Conservation (phyloP, 1,140 invertebrate genomes). For the Diuraphis noxia region DNA sequence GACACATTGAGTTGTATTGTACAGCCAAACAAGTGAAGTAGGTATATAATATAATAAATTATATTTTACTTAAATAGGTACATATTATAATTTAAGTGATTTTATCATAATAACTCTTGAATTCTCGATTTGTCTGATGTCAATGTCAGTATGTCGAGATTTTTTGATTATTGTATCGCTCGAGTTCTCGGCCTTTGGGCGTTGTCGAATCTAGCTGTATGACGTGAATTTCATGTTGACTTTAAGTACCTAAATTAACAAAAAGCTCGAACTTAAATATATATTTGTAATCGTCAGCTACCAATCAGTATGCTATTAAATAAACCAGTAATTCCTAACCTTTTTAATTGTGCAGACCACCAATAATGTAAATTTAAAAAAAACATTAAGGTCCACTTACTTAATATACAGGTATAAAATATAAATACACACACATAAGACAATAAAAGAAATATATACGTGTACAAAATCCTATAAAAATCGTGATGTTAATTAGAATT, state of each 20-base stretch:
- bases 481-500: no score
- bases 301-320: background rate
- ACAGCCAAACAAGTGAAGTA: no score
- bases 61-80: background rate
- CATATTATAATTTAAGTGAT: background rate
- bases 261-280: background rate
- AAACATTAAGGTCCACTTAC: no score
- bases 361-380: no score
- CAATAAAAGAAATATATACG: no score
- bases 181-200: background rate
- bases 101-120: background rate
- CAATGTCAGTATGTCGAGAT: background rate
- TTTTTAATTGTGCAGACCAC: no score
- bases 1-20: background rate
- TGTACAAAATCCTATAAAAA: no score
- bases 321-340: no score
- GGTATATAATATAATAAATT: no score
- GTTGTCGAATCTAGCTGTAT: background rate
- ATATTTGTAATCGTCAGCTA: background rate
- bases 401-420: no score
- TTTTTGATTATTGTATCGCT: background rate
- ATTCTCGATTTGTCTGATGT: background rate
- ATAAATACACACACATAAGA: no score
- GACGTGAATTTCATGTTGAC: background rate
- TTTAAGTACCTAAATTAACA: background rate